Conservation (phyloP, 2,888 invertebrate genomes). For the Brachyptera risi region DNA sequence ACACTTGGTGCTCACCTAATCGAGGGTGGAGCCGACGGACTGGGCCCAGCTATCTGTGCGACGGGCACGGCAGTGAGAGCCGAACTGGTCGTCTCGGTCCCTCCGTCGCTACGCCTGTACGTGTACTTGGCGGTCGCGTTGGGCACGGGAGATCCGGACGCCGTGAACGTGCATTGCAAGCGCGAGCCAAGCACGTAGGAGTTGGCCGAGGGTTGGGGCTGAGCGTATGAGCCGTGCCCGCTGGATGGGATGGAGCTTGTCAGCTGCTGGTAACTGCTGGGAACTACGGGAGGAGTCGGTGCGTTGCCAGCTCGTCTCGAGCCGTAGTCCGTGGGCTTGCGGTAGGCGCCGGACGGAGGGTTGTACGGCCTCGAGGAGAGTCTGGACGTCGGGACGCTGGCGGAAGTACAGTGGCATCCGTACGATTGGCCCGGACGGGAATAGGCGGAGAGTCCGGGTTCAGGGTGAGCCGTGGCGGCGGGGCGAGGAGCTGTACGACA, state of each 20-base stretch:
- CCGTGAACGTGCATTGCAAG: conserved; percentile 16
- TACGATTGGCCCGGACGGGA: no score
- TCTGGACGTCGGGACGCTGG: no score
- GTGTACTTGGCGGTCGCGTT: conserved; percentile 9
- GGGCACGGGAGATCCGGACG: conserved; percentile 11
- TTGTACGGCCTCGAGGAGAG: no score
- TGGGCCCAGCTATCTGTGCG: neutral
- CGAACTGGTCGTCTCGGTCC: neutral
- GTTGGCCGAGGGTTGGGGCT: neutral
- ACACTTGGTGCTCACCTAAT: neutral
- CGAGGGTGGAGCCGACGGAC: neutral
- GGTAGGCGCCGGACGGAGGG: neutral
- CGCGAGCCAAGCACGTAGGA: neutral
- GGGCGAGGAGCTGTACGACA: no score
- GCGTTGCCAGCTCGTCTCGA: neutral
- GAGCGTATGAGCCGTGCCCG: no score
- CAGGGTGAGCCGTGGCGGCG: no score
- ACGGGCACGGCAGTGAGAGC: neutral
- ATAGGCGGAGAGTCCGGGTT: no score
- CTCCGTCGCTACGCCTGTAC: neutral
- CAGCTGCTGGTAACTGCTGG: no score
- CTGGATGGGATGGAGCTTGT: no score
- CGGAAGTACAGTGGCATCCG: no score
- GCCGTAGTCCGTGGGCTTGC: conserved; percentile 4
- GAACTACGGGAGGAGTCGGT: neutral